Evolutionary conservation across 2,797 vertebrate genomes (phyloP).

Genomic region (Gastrophryne carolinensis): DNA sequence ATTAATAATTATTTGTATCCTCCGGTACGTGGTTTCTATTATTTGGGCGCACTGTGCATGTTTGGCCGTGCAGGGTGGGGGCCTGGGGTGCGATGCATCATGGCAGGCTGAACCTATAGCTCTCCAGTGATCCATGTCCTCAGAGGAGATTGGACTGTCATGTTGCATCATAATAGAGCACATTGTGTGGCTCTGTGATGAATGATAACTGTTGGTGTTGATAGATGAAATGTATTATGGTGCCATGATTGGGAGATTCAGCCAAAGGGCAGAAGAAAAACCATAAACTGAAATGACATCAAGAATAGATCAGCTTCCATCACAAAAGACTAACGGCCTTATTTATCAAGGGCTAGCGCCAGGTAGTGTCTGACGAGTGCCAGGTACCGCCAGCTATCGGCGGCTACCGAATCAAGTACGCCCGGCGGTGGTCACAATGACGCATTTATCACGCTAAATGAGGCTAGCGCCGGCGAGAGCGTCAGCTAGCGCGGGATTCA

Average conservation of each 20-base stretch:
- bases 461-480: too few relatives aligned
- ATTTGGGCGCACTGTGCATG: too few relatives aligned
- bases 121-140: neutral
- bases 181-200: neutral
- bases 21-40: too few relatives aligned
- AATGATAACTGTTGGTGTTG: constrained; percentile 1
- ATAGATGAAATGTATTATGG: constrained; percentile 6
- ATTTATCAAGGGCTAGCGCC: too few relatives aligned
- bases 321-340: neutral
- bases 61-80: neutral
- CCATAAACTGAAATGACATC: neutral
- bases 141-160: constrained; percentile 15
- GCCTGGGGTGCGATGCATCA: neutral
- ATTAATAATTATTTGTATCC: too few relatives aligned
- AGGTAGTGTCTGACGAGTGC: too few relatives aligned
- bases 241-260: constrained; percentile 9
- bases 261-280: constrained; percentile 1
- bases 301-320: neutral
- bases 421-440: too few relatives aligned
- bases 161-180: neutral
- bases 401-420: too few relatives aligned
- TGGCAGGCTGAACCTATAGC: neutral
- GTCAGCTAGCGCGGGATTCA: too few relatives aligned
- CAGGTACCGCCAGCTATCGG: too few relatives aligned
- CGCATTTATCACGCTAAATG: too few relatives aligned